Evolutionary conservation across 2,797 vertebrate species (phyloP).

Genomic region (Melanotaenia nigrans): DNA sequence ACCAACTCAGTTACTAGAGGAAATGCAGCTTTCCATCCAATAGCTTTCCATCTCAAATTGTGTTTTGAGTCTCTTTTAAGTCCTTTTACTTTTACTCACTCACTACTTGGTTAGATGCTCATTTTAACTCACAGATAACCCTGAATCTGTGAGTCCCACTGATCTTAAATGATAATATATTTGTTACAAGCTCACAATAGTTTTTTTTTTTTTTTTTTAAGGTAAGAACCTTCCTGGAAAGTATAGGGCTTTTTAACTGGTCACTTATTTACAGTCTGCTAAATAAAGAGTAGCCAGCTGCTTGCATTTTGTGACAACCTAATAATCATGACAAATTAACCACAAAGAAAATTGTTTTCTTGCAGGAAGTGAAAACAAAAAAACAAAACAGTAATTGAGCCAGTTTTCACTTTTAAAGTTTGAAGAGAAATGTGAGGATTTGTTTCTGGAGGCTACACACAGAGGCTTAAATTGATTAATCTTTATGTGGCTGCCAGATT

Average conservation of each 20-base stretch:
- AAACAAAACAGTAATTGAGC: constrained; percentile 11
- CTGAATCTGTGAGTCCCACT: neutral
- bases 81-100: too few species aligned
- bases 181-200: neutral
- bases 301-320: constrained; percentile 3
- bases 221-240: neutral
- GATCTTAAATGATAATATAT: neutral
- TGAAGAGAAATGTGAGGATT: constrained; percentile 10
- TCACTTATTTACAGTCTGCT: neutral
- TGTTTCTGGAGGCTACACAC: constrained; percentile 1
- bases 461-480: constrained; percentile 19
- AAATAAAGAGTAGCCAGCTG: neutral
- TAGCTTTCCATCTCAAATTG: too few species aligned
- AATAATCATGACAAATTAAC: neutral
- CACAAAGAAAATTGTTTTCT: neutral
- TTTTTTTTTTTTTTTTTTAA: neutral
- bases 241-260: neutral
- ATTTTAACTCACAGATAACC: neutral
- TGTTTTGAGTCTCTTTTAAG: too few species aligned
- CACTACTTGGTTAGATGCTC: neutral
- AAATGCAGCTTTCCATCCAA: too few species aligned
- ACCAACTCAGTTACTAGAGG: neutral
- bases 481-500: constrained; percentile 6
- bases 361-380: neutral
- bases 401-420: constrained; percentile 2